Base-by-base conservation (phyloP, 2,113 vertebrate species). In the Melospiza melodia region DNA sequence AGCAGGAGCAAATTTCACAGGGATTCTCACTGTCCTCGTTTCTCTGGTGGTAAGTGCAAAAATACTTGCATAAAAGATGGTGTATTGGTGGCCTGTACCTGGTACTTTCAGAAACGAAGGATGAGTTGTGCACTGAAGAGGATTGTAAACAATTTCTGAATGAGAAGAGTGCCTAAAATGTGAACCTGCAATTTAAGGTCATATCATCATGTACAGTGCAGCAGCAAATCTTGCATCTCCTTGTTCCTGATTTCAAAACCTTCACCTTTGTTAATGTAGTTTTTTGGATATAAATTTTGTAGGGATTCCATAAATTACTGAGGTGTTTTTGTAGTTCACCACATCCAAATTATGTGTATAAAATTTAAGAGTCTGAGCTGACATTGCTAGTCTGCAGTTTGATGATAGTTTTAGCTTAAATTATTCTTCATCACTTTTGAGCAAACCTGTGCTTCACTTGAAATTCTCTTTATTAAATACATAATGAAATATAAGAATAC, bases 381-480 rank as follows among this genome's bases (percentile, higher is more conserved):
- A 79, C 18, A 21, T 6, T 68, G 41, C 52, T 90, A 80, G 68
- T 84, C n/a, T 90, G 30, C 52, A 37, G 15, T 77, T 92, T 71
- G 65, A 78, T 84, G 90, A 76, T 37, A 81, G 22, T 65, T 96
- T 52, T 61, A 71, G 23, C 20, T 85, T 86, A 57, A 81, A 65
- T 35, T 86, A 11, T 24, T 61, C 67, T 91, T 95, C 48, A 52
- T 85, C 25, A 11, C 63, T 93, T 73, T 63, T 68, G 52, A 90
- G 39, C 4, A 3, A 86, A 66, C 59, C 33, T 63, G n/a, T 4
- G 0, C 49, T 77, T 96, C 39, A 25, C 25, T 84, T 78, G 31
- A 84, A 81, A 20, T 81, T 52, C 49, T 89, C 72, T 62, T 58
- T 78, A 59, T 85, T 91, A 89, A 90, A 55, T 67, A 43, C 28